Percentiles rank a stretch among this genome's conserved stretches.
phyloP scores from a whole-genome alignment of 1,140 invertebrate species.

The Drosophila repletoides region DNA sequence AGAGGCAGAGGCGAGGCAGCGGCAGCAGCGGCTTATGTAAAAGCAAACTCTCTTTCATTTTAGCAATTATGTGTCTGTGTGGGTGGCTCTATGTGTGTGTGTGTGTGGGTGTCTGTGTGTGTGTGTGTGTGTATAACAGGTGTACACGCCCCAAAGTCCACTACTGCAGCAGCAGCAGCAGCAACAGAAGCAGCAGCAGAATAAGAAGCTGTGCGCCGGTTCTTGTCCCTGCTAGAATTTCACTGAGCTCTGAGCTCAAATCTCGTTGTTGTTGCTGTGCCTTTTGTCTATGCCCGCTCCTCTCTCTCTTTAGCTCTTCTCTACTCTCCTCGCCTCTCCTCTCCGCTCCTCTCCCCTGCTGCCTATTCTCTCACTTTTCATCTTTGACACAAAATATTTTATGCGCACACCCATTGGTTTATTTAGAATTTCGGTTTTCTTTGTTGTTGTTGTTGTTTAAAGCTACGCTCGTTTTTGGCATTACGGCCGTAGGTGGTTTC shows the following conservation, averaged over 20 bases:
- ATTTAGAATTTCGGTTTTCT: conserved; percentile 60
- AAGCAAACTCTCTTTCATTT: conserved; percentile 49
- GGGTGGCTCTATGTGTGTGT: too few relatives aligned
- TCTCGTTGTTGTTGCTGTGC: too few relatives aligned
- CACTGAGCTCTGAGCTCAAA: conserved; percentile 5
- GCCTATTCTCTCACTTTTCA: neutral
- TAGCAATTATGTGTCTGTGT: conserved; percentile 31
- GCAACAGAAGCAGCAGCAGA: conserved; percentile 6
- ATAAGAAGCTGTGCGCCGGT: conserved; percentile 31
- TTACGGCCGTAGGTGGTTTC: conserved; percentile 57
- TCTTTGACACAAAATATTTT: conserved; percentile 36
- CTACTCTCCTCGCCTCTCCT: neutral
- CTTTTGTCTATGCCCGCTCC: neutral
- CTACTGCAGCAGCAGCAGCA: conserved; percentile 22
- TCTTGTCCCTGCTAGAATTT: conserved; percentile 36
- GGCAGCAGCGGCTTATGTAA: conserved; percentile 46
- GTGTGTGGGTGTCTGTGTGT: neutral
- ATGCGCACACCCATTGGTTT: conserved; percentile 55
- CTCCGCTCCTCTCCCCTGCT: neutral
- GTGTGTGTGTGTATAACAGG: conserved; percentile 30
- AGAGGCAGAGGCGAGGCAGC: too few relatives aligned
- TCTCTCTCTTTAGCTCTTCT: neutral
- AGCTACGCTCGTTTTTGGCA: conserved; percentile 64
- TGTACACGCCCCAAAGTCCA: conserved; percentile 35
- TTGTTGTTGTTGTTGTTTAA: conserved; percentile 38